Evolutionary conservation across 2,888 invertebrate genomes (phyloP).

Genomic region (Eulithis prunata): DNA sequence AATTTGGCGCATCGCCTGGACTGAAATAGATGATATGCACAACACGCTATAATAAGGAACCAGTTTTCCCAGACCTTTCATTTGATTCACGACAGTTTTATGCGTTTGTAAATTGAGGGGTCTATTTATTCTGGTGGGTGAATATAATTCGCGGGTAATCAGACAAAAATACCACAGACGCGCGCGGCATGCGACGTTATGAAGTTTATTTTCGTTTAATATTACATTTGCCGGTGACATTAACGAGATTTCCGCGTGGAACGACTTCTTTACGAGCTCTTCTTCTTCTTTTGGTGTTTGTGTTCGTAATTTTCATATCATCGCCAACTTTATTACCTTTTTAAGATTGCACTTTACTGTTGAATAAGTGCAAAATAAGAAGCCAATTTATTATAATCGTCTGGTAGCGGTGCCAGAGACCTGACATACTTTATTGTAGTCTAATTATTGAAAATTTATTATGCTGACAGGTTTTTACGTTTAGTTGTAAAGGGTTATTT

Average conservation of each 20-base stretch:
- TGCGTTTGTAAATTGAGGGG: slow-evolving; percentile 9
- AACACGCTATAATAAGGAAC: slow-evolving; percentile 33
- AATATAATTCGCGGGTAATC: slow-evolving; percentile 32
- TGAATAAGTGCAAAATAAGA: too few species aligned
- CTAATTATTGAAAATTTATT: too few species aligned
- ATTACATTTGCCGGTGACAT: slow-evolving; percentile 44
- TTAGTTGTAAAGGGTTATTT: too few species aligned
- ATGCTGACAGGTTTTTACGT: too few species aligned
- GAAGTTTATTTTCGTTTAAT: slow-evolving; percentile 51
- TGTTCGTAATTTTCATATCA: not conserved
- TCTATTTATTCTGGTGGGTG: slow-evolving; percentile 25
- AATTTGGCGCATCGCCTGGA: slow-evolving; percentile 49
- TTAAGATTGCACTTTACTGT: too few species aligned
- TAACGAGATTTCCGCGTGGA: slow-evolving; percentile 18
- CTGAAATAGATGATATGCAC: slow-evolving; percentile 55
- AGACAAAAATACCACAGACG: slow-evolving; percentile 43
- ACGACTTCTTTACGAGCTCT: slow-evolving; percentile 28
- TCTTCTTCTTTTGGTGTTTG: not conserved
- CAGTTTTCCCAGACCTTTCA: slow-evolving; percentile 18
- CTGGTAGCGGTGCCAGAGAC: too few species aligned
- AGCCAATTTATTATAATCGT: too few species aligned
- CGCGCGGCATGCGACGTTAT: slow-evolving; percentile 46
- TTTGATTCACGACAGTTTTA: not conserved
- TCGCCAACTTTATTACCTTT: not conserved
- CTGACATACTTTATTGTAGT: too few species aligned